Evolutionary conservation across 2,113 vertebrate genomes (phyloP).

Genomic region (Triplophysa tibetana): DNA sequence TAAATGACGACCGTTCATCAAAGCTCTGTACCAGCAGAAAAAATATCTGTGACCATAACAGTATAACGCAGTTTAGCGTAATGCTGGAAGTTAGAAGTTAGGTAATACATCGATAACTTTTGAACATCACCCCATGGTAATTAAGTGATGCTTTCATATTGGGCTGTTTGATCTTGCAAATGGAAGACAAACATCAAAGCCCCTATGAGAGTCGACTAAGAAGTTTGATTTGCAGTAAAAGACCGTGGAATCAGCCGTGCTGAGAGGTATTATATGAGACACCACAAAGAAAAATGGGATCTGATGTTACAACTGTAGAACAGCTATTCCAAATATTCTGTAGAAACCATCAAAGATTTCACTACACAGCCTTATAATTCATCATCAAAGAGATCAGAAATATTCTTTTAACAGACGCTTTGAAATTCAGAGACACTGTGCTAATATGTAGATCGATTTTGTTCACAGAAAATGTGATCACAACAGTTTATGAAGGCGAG

Average conservation of each 20-base stretch:
- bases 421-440: conserved; percentile 24
- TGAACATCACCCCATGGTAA: conserved; percentile 55
- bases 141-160: conserved; percentile 58
- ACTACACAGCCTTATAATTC: conserved; percentile 39
- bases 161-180: conserved; percentile 68
- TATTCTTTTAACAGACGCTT: conserved; percentile 18
- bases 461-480: not conserved
- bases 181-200: conserved; percentile 69
- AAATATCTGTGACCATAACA: conserved; percentile 6
- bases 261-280: conserved; percentile 46
- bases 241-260: conserved; percentile 36
- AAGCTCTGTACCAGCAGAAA: not conserved
- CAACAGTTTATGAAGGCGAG: conserved; percentile 24
- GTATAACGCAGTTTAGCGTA: conserved; percentile 19
- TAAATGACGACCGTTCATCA: too few species aligned
- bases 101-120: conserved; percentile 21
- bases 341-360: conserved; percentile 35
- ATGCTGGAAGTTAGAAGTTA: conserved; percentile 53
- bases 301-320: conserved; percentile 22
- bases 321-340: conserved; percentile 44
- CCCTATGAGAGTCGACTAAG: conserved; percentile 46
- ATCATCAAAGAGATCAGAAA: conserved; percentile 40
- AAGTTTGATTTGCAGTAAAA: conserved; percentile 49
- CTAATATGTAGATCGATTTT: conserved; percentile 38
- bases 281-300: conserved; percentile 12